Conservation (phyloP, 2,888 invertebrate species). For the Nemotelus nigrinus region DNA sequence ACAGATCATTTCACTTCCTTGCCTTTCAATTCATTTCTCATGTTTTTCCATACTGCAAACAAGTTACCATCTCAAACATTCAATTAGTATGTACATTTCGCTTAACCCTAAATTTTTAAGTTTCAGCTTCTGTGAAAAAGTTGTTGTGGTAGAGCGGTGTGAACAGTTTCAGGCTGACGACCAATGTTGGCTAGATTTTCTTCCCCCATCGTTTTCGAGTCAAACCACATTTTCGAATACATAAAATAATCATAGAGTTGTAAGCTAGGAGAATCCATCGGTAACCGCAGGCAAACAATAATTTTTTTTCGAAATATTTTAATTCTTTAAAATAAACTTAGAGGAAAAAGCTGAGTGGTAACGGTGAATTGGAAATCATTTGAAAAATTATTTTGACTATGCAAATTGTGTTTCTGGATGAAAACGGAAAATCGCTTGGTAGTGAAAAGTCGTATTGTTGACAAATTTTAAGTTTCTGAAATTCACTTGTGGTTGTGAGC, state of each 20-base stretch:
- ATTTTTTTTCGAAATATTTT: not conserved
- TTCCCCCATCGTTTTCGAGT: not conserved
- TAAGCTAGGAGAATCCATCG: not conserved
- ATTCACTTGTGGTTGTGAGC: too few relatives aligned
- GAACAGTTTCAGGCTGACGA: too few relatives aligned
- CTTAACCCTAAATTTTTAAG: too few relatives aligned
- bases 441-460: not conserved
- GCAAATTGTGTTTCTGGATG: not conserved
- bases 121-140: too few relatives aligned
- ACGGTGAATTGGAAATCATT: not conserved
- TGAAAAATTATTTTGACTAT: not conserved
- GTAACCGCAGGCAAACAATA: not conserved
- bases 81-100: too few relatives aligned
- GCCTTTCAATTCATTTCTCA: too few relatives aligned
- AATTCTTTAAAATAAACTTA: not conserved
- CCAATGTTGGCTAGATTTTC: not conserved
- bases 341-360: not conserved
- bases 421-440: not conserved
- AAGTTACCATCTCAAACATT: too few relatives aligned
- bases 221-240: not conserved
- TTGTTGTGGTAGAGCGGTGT: too few relatives aligned
- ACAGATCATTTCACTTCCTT: too few relatives aligned
- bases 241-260: not conserved
- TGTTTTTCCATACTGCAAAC: too few relatives aligned
- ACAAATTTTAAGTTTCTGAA: too few relatives aligned